phyloP scores from a whole-genome alignment of 1,140 invertebrate species.

The Tribolium castaneum region DNA sequence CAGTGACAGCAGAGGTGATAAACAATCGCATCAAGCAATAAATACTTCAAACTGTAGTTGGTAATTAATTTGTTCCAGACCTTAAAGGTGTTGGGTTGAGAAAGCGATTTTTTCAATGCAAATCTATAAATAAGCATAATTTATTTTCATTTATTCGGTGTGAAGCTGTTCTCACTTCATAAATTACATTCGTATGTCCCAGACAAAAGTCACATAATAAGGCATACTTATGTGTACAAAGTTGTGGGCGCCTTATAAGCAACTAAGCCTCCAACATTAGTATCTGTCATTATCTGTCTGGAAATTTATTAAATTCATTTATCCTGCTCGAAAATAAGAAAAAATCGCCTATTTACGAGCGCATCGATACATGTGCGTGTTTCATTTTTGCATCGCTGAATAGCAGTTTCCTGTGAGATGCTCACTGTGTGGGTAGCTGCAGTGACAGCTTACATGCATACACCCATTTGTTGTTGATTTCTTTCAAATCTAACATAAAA shows the following conservation, averaged over 20 bases:
- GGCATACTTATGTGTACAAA: background rate
- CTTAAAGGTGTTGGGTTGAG: background rate
- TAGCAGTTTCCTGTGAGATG: conserved; percentile 18
- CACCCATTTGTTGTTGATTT: conserved; percentile 14
- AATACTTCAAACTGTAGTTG: background rate
- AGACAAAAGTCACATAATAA: conserved; percentile 1
- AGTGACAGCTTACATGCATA: conserved; percentile 13
- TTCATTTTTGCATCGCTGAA: conserved; percentile 29
- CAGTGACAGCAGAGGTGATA: background rate
- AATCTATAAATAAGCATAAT: background rate
- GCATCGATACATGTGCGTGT: conserved; percentile 15
- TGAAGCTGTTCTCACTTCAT: background rate
- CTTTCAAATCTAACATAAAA: background rate
- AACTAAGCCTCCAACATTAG: conserved; percentile 10
- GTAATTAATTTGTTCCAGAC: background rate
- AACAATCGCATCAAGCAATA: background rate
- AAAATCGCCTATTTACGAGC: background rate
- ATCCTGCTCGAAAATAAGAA: background rate
- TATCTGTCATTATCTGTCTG: conserved; percentile 1
- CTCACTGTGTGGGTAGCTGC: conserved; percentile 12
- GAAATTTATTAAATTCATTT: conserved; percentile 14
- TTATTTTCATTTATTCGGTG: background rate
- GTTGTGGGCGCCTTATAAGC: conserved; percentile 3
- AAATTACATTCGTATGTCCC: background rate
- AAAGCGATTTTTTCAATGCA: background rate